A percentile compares a stretch with the other conserved stretches of the same genome.
These are phyloP conservation scores for Rhabditoides inermis DNA, from an alignment of 2,888 invertebrate species.

Conservation along the genomic window DNA sequence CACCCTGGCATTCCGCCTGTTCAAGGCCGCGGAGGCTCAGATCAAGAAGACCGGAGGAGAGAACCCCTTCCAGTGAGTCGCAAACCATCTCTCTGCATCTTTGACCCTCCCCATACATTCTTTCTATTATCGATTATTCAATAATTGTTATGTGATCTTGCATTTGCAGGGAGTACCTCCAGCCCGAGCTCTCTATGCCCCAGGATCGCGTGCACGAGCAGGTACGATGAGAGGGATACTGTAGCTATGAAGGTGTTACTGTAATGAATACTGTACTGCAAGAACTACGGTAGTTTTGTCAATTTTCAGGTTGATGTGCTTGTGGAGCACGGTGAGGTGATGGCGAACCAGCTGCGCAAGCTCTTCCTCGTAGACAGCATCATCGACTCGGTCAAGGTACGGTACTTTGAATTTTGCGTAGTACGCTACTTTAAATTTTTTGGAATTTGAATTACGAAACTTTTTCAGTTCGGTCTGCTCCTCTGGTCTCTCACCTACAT, in stretches of 20 bases:
- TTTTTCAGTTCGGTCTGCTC: constrained; percentile 79
- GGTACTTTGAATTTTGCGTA: neutral
- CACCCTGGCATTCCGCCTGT: constrained; percentile 75
- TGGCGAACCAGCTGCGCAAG: constrained; percentile 73
- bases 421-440: constrained; percentile 9
- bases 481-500: constrained; percentile 94
- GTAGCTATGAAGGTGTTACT: too few species aligned
- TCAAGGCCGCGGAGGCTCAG: constrained; percentile 39
- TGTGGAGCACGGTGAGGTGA: constrained; percentile 77
- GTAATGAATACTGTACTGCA: neutral
- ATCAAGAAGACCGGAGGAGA: constrained; percentile 82
- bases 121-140: neutral
- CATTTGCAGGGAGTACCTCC: constrained; percentile 62
- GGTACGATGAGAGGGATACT: constrained; percentile 5
- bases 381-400: constrained; percentile 67
- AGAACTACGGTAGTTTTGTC: neutral
- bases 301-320: constrained; percentile 67
- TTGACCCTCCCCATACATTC: neutral
- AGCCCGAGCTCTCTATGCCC: constrained; percentile 75
- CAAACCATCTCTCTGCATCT: neutral
- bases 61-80: constrained; percentile 88
- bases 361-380: constrained; percentile 92
- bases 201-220: constrained; percentile 83
- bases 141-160: neutral
- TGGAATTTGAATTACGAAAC: neutral